Conservation (phyloP, 2,888 invertebrate species). For the Limulus polyphemus region DNA sequence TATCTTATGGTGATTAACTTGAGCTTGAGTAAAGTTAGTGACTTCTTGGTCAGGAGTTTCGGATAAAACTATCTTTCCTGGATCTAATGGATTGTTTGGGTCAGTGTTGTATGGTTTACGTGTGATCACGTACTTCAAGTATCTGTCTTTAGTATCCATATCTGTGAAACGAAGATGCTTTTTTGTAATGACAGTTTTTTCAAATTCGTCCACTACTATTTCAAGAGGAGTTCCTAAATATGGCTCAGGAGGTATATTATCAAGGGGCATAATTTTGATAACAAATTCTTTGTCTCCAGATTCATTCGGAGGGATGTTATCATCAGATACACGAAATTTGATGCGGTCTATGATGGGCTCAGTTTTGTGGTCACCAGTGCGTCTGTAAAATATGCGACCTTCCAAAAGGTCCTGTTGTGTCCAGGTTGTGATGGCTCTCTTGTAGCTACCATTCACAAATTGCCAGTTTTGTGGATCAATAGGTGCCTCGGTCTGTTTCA, state of each 20-base stretch:
- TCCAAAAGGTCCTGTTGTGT: slow-evolving; percentile 35
- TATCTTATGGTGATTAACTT: slow-evolving; percentile 36
- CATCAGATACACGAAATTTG: slow-evolving; percentile 32
- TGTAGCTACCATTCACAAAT: slow-evolving; percentile 32
- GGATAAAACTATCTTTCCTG: slow-evolving; percentile 33
- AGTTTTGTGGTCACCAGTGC: slow-evolving; percentile 31
- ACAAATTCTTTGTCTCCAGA: slow-evolving; percentile 31
- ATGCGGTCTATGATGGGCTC: slow-evolving; percentile 31
- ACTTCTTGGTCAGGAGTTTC: slow-evolving; percentile 29
- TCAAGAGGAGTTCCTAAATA: slow-evolving; percentile 31
- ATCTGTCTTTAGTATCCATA: slow-evolving; percentile 31
- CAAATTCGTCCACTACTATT: slow-evolving; percentile 34
- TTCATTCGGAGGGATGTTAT: slow-evolving; percentile 33
- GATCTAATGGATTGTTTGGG: slow-evolving; percentile 29
- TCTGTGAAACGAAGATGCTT: slow-evolving; percentile 32
- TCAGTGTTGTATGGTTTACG: slow-evolving; percentile 34
- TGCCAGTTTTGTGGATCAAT: slow-evolving; percentile 33
- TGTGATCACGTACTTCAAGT: slow-evolving; percentile 30
- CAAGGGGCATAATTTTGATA: slow-evolving; percentile 34
- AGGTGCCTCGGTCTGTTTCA: slow-evolving; percentile 31
- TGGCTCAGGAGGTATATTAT: slow-evolving; percentile 34
- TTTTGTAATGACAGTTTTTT: slow-evolving; percentile 31
- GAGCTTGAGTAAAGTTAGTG: slow-evolving; percentile 33
- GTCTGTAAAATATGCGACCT: slow-evolving; percentile 35
- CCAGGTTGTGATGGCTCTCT: slow-evolving; percentile 32